Percentiles rank a stretch among this genome's conserved stretches.
These are phyloP conservation scores for Podilymbus podiceps DNA, from an alignment of 2,113 vertebrate genomes.

Conservation along the genomic window DNA sequence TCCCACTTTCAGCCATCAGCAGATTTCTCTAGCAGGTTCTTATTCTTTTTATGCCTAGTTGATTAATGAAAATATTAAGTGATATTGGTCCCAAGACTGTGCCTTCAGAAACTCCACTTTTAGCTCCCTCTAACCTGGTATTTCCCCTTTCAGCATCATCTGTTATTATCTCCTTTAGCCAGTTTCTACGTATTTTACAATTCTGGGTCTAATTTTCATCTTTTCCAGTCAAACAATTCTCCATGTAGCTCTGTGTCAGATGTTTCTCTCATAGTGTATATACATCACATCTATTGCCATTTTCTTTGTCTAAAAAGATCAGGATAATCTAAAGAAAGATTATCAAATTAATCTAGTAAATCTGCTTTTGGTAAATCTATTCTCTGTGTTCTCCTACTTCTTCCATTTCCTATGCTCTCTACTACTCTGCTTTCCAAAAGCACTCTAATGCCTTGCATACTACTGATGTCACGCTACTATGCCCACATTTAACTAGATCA, in stretches of 20 bases:
- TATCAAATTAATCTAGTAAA: slow-evolving; percentile 64
- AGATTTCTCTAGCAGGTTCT: slow-evolving; percentile 13
- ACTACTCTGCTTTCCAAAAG: slow-evolving; percentile 10
- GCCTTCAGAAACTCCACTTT: slow-evolving; percentile 21
- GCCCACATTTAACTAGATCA: slow-evolving; percentile 2
- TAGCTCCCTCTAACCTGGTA: not conserved
- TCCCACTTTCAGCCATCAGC: slow-evolving; percentile 16
- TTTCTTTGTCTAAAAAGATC: slow-evolving; percentile 49
- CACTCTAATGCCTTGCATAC: not conserved
- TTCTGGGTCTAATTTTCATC: slow-evolving; percentile 34
- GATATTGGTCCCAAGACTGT: not conserved
- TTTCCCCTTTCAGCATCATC: slow-evolving; percentile 19
- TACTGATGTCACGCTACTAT: not conserved
- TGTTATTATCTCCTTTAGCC: slow-evolving; percentile 40
- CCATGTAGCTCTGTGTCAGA: slow-evolving; percentile 25
- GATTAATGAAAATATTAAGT: slow-evolving; percentile 58
- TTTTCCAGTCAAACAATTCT: slow-evolving; percentile 26
- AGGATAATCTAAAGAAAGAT: slow-evolving; percentile 60
- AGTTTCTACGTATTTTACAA: slow-evolving; percentile 23
- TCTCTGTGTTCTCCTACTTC: slow-evolving; percentile 55
- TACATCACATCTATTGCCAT: not conserved
- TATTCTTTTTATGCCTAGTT: slow-evolving; percentile 6
- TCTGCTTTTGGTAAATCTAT: slow-evolving; percentile 56
- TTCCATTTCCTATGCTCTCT: slow-evolving; percentile 30
- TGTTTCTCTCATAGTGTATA: not conserved